These are phyloP conservation scores for Suillia variegata DNA, from an alignment of 2,888 invertebrate genomes.

Conservation along the genomic window DNA sequence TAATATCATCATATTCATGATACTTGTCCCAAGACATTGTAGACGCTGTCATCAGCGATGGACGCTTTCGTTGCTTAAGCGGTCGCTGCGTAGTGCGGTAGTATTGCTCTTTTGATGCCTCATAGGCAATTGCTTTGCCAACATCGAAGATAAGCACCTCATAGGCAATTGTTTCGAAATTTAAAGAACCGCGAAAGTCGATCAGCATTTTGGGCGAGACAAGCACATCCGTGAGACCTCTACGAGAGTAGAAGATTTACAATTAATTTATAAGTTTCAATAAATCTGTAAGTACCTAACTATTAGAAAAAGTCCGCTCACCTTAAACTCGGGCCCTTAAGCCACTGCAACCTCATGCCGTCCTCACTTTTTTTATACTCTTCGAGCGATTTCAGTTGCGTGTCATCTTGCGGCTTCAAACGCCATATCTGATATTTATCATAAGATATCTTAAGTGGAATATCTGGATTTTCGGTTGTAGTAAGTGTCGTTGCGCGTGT, in stretches of 20 bases:
- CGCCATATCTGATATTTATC: slow-evolving; percentile 64
- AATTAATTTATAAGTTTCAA: neutral
- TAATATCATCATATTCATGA: slow-evolving; percentile 73
- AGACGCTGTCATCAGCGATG: slow-evolving; percentile 42
- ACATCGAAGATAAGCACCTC: slow-evolving; percentile 74
- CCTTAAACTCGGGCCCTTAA: slow-evolving; percentile 65
- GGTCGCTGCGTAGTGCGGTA: slow-evolving; percentile 42
- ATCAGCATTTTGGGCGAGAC: slow-evolving; percentile 69
- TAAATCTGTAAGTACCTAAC: neutral
- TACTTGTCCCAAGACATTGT: slow-evolving; percentile 74
- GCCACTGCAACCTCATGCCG: slow-evolving; percentile 66
- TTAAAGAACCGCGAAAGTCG: slow-evolving; percentile 63
- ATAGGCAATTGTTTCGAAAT: slow-evolving; percentile 68
- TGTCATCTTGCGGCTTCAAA: slow-evolving; percentile 60
- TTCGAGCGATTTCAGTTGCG: slow-evolving; percentile 60
- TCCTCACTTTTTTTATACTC: slow-evolving; percentile 61
- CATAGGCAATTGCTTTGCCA: slow-evolving; percentile 73
- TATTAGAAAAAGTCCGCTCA: slow-evolving; percentile 25
- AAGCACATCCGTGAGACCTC: slow-evolving; percentile 71
- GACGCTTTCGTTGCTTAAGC: slow-evolving; percentile 10
- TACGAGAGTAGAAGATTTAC: too few species aligned
- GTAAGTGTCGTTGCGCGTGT: slow-evolving; percentile 35
- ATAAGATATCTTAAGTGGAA: slow-evolving; percentile 53
- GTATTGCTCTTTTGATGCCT: slow-evolving; percentile 67
- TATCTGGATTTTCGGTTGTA: slow-evolving; percentile 39